Conservation (phyloP, 92 coral and sea anemone genomes). For the Heliopora coerulea region DNA sequence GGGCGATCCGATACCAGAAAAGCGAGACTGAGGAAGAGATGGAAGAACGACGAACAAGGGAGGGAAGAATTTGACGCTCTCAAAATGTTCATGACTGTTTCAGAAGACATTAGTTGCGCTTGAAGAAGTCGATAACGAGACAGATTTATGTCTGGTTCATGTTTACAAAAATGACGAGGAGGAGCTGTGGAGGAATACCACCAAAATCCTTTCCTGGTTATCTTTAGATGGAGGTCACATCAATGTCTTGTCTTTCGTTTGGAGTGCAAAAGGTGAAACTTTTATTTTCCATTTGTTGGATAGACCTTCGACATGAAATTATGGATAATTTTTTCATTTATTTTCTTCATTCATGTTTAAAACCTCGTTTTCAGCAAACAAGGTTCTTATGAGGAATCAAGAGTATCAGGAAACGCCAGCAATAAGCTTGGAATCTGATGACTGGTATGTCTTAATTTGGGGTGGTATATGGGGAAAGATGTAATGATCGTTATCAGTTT, state of each 20-base stretch:
- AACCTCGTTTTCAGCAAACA: not conserved
- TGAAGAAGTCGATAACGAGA: not conserved
- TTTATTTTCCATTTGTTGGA: not conserved
- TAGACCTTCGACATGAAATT: no score
- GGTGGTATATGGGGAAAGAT: no score
- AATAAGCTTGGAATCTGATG: not conserved
- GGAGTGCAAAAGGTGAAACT: slow-evolving; percentile 17
- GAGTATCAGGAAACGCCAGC: not conserved
- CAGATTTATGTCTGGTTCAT: not conserved
- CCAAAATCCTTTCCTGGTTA: slow-evolving; percentile 7
- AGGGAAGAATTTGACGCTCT: no score
- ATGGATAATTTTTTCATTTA: no score
- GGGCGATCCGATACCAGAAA: no score
- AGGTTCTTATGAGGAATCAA: not conserved
- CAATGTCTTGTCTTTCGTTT: slow-evolving; percentile 4
- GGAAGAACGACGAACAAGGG: no score
- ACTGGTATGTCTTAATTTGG: not conserved
- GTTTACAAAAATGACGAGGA: slow-evolving; percentile 1
- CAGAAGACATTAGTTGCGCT: slow-evolving; percentile 1
- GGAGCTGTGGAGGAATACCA: not conserved
- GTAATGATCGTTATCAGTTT: no score
- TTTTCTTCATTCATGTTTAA: no score
- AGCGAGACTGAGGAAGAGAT: no score
- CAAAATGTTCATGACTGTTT: not conserved
- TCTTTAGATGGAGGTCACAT: slow-evolving; percentile 4